A percentile compares a stretch with the other conserved stretches of the same genome.
Conservation (phyloP, 2,113 vertebrate species). For the Eulemur rufifrons region DNA sequence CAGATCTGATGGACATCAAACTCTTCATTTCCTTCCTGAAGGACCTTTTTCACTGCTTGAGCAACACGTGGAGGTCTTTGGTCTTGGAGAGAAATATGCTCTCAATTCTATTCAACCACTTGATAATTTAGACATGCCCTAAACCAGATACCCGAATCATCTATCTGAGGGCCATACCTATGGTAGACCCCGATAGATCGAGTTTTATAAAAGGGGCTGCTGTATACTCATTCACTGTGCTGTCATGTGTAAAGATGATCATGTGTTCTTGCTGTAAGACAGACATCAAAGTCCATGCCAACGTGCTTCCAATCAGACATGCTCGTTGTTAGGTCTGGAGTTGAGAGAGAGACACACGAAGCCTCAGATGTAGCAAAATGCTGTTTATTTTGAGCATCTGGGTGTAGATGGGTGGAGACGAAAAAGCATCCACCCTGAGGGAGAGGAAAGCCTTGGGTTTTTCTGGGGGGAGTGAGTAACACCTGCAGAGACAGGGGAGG, state of each 20-base stretch:
- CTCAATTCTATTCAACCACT: background rate
- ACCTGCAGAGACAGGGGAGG: too few relatives aligned
- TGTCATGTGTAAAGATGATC: background rate
- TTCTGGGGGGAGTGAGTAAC: too few relatives aligned
- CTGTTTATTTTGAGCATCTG: too few relatives aligned
- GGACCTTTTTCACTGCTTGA: background rate
- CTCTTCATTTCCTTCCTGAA: background rate
- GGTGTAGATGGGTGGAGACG: too few relatives aligned
- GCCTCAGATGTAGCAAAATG: too few relatives aligned
- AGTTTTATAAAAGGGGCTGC: background rate
- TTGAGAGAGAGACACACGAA: too few relatives aligned
- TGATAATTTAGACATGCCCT: background rate
- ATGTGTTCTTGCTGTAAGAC: background rate
- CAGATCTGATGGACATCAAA: background rate
- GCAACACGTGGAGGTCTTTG: background rate
- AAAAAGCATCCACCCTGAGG: too few relatives aligned
- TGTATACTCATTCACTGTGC: background rate
- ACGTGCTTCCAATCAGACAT: background rate
- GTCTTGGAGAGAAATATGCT: background rate
- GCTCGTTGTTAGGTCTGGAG: too few relatives aligned
- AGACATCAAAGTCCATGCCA: background rate
- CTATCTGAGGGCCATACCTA: background rate
- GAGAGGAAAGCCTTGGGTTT: too few relatives aligned
- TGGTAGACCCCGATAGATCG: background rate
- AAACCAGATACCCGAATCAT: background rate